These are phyloP conservation scores for Saccostrea echinata DNA, from an alignment of 1,140 invertebrate genomes.

Conservation along the genomic window DNA sequence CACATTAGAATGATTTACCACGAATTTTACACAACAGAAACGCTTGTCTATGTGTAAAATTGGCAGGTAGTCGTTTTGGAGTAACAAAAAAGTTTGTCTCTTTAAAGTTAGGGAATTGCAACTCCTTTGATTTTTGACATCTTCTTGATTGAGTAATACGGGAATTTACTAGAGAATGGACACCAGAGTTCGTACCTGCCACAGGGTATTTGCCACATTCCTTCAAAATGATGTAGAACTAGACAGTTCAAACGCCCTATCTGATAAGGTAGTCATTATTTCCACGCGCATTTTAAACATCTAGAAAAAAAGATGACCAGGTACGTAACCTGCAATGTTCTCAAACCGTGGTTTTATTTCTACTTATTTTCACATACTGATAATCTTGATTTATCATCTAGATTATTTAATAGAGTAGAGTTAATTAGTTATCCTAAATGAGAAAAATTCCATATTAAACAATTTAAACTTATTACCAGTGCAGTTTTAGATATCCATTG, in stretches of 20 bases:
- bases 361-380: too few relatives aligned
- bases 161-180: background rate
- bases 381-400: too few relatives aligned
- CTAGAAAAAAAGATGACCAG: too few relatives aligned
- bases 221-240: background rate
- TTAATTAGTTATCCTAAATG: too few relatives aligned
- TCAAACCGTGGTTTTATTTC: too few relatives aligned
- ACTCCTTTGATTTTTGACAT: background rate
- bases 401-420: too few relatives aligned
- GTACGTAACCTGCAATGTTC: too few relatives aligned
- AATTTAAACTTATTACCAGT: too few relatives aligned
- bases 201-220: background rate
- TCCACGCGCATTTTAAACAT: background rate
- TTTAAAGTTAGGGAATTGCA: background rate
- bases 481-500: too few relatives aligned
- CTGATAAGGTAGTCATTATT: slow-evolving; percentile 1
- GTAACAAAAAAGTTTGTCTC: background rate
- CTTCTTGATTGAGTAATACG: background rate
- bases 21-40: too few relatives aligned
- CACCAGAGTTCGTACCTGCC: slow-evolving; percentile 8
- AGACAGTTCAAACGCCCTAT: background rate
- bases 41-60: background rate
- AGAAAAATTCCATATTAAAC: too few relatives aligned
- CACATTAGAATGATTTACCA: too few relatives aligned
- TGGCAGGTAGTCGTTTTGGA: background rate